A percentile compares a stretch with the other conserved stretches of the same genome.
These are phyloP conservation scores for Nymphalis urticae DNA, from an alignment of 2,888 invertebrate genomes.

Conservation along the genomic window DNA sequence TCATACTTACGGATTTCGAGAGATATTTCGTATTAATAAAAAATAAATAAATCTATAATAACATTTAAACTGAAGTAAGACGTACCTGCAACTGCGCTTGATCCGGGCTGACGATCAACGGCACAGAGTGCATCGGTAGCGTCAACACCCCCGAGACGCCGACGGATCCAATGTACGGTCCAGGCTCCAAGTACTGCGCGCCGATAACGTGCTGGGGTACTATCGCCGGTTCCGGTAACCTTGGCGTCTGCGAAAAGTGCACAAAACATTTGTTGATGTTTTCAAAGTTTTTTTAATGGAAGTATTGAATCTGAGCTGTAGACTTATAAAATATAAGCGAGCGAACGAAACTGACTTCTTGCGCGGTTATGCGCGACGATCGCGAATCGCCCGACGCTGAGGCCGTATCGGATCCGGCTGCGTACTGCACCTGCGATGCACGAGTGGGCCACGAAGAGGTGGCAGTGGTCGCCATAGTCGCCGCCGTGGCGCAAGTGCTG, in stretches of 20 bases:
- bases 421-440: conserved; percentile 47
- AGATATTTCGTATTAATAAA: conserved; percentile 1
- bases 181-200: conserved; percentile 65
- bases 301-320: background rate
- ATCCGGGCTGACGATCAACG: conserved; percentile 60
- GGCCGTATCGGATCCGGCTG: conserved; percentile 75
- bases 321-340: background rate
- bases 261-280: too few species aligned
- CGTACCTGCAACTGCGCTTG: conserved; percentile 66
- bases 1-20: too few species aligned
- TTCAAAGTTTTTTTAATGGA: background rate
- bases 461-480: conserved; percentile 52
- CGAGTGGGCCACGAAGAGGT: conserved; percentile 54
- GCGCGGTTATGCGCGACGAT: conserved; percentile 66
- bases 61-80: background rate
- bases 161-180: conserved; percentile 57
- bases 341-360: conserved; percentile 47
- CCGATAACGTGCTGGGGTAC: conserved; percentile 63
- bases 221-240: background rate
- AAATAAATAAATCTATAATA: background rate
- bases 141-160: conserved; percentile 52
- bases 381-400: conserved; percentile 87
- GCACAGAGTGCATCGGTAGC: conserved; percentile 52
- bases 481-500: conserved; percentile 64
- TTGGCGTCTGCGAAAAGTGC: background rate